A percentile compares a stretch with the other conserved stretches of the same genome.
phyloP scores from a whole-genome alignment of 2,888 invertebrate species.

The Drosophila lacicola region DNA sequence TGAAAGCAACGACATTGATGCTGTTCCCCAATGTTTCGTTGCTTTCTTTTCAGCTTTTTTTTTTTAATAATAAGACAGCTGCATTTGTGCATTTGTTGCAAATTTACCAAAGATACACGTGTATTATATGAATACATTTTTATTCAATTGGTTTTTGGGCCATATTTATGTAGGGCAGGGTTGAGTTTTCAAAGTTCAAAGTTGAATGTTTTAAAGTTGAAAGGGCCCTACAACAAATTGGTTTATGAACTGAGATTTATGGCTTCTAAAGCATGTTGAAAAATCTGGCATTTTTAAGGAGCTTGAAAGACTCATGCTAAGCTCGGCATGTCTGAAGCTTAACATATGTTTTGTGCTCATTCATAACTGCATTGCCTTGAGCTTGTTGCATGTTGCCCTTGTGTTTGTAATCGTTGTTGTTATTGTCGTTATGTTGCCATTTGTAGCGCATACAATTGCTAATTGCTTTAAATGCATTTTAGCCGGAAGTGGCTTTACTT shows the following conservation, averaged over 20 bases:
- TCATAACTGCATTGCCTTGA: conserved; percentile 17
- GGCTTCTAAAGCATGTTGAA: background rate
- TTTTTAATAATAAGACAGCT: conserved; percentile 2
- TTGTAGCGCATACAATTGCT: conserved; percentile 58
- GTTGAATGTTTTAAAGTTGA: background rate
- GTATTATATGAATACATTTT: background rate
- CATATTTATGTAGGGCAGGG: conserved; percentile 13
- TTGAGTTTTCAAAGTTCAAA: conserved; percentile 10
- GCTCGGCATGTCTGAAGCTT: background rate
- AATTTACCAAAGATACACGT: conserved; percentile 1
- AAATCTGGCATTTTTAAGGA: background rate
- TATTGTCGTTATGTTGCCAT: conserved; percentile 40
- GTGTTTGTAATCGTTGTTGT: conserved; percentile 22
- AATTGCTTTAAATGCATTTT: conserved; percentile 76
- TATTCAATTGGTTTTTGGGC: conserved; percentile 9
- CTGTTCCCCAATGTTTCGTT: conserved; percentile 36
- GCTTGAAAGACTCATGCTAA: background rate
- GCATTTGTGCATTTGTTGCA: background rate
- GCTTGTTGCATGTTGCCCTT: conserved; percentile 31
- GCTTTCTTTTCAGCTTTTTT: background rate
- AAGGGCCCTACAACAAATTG: conserved; percentile 7
- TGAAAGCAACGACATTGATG: conserved; percentile 70
- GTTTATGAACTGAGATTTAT: conserved; percentile 2
- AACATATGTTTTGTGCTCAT: conserved; percentile 7
- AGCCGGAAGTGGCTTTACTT: conserved; percentile 69